Percentiles rank a stretch among this genome's conserved stretches.
These are phyloP conservation scores for Gopherus evgoodei DNA, from an alignment of 2,113 vertebrate species.

Conservation along the genomic window DNA sequence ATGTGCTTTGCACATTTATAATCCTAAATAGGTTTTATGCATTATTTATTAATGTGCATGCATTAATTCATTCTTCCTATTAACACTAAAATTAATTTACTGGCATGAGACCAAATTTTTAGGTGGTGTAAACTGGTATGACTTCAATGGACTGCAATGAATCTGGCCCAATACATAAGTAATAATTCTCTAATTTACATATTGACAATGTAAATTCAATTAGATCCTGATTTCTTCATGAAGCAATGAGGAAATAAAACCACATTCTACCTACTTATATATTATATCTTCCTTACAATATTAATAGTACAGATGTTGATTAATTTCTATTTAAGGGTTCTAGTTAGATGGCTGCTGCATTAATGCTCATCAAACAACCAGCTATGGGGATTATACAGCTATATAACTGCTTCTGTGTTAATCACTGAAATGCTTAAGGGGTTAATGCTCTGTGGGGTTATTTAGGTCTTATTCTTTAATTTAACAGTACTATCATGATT, in stretches of 20 bases:
- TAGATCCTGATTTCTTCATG: conserved; percentile 15
- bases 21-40: background rate
- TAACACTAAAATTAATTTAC: conserved; percentile 17
- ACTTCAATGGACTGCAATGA: background rate
- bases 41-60: conserved; percentile 5
- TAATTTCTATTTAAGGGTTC: conserved; percentile 8
- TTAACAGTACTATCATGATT: background rate
- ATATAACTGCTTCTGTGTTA: conserved; percentile 5
- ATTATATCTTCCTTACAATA: background rate
- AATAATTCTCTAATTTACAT: no score
- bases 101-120: background rate
- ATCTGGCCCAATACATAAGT: background rate
- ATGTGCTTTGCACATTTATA: conserved; percentile 13
- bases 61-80: background rate
- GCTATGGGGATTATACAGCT: background rate
- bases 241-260: background rate
- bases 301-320: conserved; percentile 24
- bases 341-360: conserved; percentile 12
- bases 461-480: conserved; percentile 18
- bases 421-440: conserved; percentile 7
- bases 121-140: background rate
- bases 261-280: background rate
- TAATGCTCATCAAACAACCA: background rate
- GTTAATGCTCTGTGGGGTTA: conserved; percentile 24
- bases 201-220: background rate